Evolutionary conservation across 2,797 vertebrate genomes (phyloP).

Genomic region (Myripristis jacobus): DNA sequence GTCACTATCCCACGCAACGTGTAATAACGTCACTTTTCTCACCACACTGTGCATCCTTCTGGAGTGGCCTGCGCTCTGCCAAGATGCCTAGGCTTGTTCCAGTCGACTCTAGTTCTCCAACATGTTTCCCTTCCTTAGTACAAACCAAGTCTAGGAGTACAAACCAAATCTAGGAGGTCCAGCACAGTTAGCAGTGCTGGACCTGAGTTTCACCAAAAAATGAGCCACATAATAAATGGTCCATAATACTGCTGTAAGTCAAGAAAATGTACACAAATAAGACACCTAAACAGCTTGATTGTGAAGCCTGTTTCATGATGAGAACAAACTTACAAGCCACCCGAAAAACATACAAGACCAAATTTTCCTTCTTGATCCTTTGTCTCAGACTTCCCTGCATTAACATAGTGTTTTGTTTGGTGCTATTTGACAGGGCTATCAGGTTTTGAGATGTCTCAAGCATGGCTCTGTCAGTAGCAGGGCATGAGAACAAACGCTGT

Average conservation of each 20-base stretch:
- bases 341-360: no score
- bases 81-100: slow-evolving; percentile 68
- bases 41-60: slow-evolving; percentile 82
- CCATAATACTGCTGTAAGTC: slow-evolving; percentile 20
- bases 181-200: slow-evolving; percentile 13
- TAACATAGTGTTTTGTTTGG: slow-evolving; percentile 11
- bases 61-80: slow-evolving; percentile 71
- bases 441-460: slow-evolving; percentile 47
- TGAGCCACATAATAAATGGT: background rate
- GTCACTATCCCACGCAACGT: slow-evolving; percentile 79
- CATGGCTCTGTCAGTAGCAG: slow-evolving; percentile 40
- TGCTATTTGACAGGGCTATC: slow-evolving; percentile 28
- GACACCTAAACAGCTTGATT: slow-evolving; percentile 25
- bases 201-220: slow-evolving; percentile 29
- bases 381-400: slow-evolving; percentile 8
- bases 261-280: slow-evolving; percentile 15
- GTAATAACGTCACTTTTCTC: slow-evolving; percentile 79
- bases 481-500: slow-evolving; percentile 62
- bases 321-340: no score
- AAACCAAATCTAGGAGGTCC: slow-evolving; percentile 34
- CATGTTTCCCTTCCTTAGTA: slow-evolving; percentile 39
- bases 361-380: slow-evolving; percentile 16
- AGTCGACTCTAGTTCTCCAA: slow-evolving; percentile 33
- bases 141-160: slow-evolving; percentile 41
- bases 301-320: no score